phyloP scores from a whole-genome alignment of 2,888 invertebrate species.

The Hydropsyche betteni region DNA sequence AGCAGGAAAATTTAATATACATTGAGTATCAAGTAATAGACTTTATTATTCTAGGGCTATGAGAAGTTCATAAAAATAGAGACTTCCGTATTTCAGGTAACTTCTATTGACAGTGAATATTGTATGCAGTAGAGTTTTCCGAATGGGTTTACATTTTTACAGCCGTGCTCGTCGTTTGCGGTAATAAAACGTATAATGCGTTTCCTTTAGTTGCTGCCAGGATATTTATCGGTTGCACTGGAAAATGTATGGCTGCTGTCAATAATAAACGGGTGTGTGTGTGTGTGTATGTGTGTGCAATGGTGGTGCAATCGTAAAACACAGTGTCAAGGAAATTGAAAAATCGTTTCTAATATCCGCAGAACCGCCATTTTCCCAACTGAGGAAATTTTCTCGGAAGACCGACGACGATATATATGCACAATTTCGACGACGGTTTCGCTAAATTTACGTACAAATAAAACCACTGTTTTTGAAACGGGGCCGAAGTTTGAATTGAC shows the following conservation, averaged over 20 bases:
- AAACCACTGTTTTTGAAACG: not conserved
- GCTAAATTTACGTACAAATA: no score
- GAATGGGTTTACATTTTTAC: no score
- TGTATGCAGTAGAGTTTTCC: not conserved
- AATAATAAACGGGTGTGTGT: conserved; percentile 34
- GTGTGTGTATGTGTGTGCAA: not conserved
- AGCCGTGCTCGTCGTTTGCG: not conserved
- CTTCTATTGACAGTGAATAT: no score
- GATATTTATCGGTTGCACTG: conserved; percentile 9
- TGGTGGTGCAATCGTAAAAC: conserved; percentile 27
- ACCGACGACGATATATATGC: not conserved
- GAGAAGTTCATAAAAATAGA: no score
- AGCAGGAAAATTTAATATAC: no score
- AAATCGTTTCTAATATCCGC: conserved; percentile 50
- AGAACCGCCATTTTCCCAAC: conserved; percentile 38
- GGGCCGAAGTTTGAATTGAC: no score
- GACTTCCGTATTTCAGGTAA: no score
- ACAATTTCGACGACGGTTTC: not conserved
- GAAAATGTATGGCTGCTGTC: conserved; percentile 23
- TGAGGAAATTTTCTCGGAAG: not conserved
- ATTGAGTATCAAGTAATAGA: no score
- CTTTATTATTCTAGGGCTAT: no score
- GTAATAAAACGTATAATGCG: conserved; percentile 9
- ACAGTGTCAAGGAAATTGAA: conserved; percentile 47
- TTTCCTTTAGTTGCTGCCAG: not conserved